phyloP scores from a whole-genome alignment of 2,113 vertebrate species.

The Halcyon senegalensis region DNA sequence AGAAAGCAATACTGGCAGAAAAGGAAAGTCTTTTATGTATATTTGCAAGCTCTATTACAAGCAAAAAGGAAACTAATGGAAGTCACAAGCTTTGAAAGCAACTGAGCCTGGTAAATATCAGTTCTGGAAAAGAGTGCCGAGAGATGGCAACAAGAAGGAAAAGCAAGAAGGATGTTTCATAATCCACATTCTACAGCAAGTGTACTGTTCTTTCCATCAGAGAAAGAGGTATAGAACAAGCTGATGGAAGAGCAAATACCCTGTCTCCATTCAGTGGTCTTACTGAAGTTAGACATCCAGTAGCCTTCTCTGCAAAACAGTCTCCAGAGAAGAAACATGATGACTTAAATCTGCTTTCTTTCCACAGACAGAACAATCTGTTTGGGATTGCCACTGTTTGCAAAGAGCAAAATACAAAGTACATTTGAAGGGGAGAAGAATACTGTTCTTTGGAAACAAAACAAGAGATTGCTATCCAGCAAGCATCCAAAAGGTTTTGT shows the following conservation, averaged over 20 bases:
- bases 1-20: background rate
- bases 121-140: background rate
- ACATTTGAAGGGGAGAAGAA: background rate
- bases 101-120: background rate
- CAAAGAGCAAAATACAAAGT: background rate
- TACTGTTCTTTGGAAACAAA: fast-evolving
- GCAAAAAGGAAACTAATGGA: background rate
- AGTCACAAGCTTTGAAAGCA: background rate
- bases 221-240: background rate
- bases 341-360: background rate
- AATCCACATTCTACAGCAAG: background rate
- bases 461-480: background rate
- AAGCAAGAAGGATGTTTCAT: background rate
- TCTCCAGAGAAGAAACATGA: background rate
- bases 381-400: background rate
- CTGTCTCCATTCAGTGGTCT: background rate
- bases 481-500: background rate
- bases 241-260: background rate
- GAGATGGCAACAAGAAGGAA: background rate
- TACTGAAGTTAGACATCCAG: background rate
- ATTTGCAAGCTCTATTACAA: background rate
- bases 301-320: background rate
- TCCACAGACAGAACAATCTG: background rate
- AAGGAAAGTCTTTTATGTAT: background rate
- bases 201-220: background rate